These are phyloP conservation scores for Drosophila kambysellisi DNA, from an alignment of 2,888 invertebrate species.

Conservation along the genomic window DNA sequence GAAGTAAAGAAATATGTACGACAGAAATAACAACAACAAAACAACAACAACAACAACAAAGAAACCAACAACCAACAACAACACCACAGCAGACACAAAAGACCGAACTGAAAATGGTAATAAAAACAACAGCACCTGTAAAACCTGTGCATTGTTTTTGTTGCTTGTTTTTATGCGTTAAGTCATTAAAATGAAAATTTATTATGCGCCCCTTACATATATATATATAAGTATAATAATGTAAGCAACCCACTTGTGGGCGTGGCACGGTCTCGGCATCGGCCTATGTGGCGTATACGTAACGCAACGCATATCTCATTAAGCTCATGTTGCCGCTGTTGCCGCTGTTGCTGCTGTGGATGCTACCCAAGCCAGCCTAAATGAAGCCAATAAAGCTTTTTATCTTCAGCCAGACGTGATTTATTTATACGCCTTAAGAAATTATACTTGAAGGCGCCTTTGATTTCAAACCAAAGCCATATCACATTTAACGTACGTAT, in stretches of 20 bases:
- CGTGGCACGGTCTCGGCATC: conserved; percentile 26
- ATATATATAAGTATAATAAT: not conserved
- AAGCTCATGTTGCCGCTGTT: conserved; percentile 45
- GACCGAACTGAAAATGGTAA: conserved; percentile 59
- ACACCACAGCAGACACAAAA: conserved; percentile 8
- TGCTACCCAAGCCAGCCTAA: conserved; percentile 46
- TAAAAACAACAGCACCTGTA: conserved; percentile 76
- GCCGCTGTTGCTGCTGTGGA: conserved; percentile 17
- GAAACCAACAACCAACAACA: conserved; percentile 12
- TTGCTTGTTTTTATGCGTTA: conserved; percentile 68
- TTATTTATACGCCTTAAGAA: conserved; percentile 71
- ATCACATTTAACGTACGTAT: not conserved
- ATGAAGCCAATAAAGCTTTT: conserved; percentile 78
- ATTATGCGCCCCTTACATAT: conserved; percentile 62
- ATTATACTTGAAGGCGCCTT: conserved; percentile 65
- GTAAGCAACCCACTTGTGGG: conserved; percentile 25
- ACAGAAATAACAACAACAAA: conserved; percentile 34
- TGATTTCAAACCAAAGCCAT: conserved; percentile 59
- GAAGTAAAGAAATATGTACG: conserved; percentile 72
- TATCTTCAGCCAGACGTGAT: conserved; percentile 75
- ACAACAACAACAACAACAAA: conserved; percentile 11
- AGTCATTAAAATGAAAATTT: conserved; percentile 83
- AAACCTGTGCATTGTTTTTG: conserved; percentile 50
- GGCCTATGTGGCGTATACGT: conserved; percentile 65
- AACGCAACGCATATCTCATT: conserved; percentile 68